phyloP scores from a whole-genome alignment of 2,113 vertebrate genomes.

The Henicopernis longicauda region DNA sequence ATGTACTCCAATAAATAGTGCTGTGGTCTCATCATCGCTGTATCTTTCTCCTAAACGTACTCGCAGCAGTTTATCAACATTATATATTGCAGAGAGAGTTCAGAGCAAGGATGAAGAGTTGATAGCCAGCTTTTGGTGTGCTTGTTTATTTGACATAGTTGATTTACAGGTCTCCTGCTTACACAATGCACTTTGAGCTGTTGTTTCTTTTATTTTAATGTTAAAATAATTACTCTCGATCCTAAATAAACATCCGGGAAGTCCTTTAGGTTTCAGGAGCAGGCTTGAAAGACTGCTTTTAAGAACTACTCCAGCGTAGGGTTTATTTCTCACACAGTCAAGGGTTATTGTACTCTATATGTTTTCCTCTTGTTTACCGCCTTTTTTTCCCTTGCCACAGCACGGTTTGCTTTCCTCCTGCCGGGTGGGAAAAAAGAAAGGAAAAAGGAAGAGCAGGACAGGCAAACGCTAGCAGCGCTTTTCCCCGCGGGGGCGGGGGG shows the following conservation, averaged over 20 bases:
- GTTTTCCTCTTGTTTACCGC: background rate
- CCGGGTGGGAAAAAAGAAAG: rapidly evolving
- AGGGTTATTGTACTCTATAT: background rate
- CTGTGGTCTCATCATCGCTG: background rate
- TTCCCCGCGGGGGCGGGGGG: background rate
- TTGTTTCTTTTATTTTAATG: background rate
- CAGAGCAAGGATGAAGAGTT: background rate
- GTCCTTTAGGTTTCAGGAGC: background rate
- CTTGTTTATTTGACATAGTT: background rate
- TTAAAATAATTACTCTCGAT: background rate
- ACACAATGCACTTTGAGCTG: background rate
- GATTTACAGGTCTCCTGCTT: background rate
- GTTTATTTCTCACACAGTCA: background rate
- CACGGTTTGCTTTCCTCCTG: background rate
- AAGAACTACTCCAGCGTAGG: background rate
- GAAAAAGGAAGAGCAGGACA: background rate
- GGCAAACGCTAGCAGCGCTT: background rate
- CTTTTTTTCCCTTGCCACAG: background rate
- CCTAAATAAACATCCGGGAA: background rate
- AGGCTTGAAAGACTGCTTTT: background rate
- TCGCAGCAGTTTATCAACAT: background rate
- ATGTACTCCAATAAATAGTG: background rate
- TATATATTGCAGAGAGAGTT: conserved; percentile 33
- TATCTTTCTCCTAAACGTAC: background rate
- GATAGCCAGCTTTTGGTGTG: background rate